Base-by-base conservation (phyloP, 1,140 invertebrate genomes). In the Pachypeltis micranthus region DNA sequence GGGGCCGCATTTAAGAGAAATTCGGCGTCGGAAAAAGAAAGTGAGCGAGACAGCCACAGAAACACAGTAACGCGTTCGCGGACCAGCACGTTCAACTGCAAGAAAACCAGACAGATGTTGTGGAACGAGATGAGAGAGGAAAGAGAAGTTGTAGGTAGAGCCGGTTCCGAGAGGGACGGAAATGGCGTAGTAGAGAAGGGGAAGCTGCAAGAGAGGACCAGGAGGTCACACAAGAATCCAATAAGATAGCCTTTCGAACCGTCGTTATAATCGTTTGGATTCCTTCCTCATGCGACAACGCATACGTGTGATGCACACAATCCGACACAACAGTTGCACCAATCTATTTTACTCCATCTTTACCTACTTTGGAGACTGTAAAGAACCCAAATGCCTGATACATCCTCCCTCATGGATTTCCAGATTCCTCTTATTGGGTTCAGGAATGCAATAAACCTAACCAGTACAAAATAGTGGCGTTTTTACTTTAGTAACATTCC, bases 131-230 rank as follows among this genome's bases (percentile, higher is more conserved):
- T 39, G 26, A n/a, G n/a, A n/a, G 59, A 31, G 57, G 14, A 26
- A 25, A 25, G 57, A 31, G 25, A 10, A 16, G 7, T 14, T 14
- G 14, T 28, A 1, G 54, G 47, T 1, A 29, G 21, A 19, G 25
- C 24, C 16, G 23, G 27, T 1, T n/a, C n/a, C n/a, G 54, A 7
- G 21, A 23, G 16, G 1, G 26, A 63, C n/a, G 10, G 25, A 26
- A 21, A 16, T 44, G 25, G 29, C 7, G 29, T 24, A n/a, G 24
- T 34, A 47, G 29, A 64, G 58, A 31, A 62, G 47, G 62, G 54
- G 60, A 64, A 39, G n/a, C n/a, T n/a, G n/a, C n/a, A 61, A 57
- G 23, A 27, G 51, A 56, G 60, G 39, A 67, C 54, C 65, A 63
- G 60, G 59, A 67, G 63, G 66, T 59, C 58, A 61, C 63, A 25